phyloP scores from a whole-genome alignment of 1,140 invertebrate genomes.

The Penaeus chinensis region DNA sequence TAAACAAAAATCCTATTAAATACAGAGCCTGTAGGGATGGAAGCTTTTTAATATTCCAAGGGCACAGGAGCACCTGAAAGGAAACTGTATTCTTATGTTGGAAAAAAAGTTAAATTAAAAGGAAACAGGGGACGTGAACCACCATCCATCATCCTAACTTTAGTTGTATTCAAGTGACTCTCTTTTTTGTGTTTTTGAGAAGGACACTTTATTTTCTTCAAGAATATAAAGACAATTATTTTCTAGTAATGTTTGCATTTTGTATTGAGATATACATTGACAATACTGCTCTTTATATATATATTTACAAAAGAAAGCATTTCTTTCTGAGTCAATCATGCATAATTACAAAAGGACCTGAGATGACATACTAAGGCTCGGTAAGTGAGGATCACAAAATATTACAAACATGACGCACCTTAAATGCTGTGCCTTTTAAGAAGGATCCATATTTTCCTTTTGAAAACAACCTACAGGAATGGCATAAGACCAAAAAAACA shows the following conservation, averaged over 20 bases:
- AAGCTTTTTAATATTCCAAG: constrained; percentile 15
- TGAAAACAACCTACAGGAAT: neutral
- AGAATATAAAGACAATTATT: constrained; percentile 28
- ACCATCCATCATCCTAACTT: constrained; percentile 41
- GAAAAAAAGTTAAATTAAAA: constrained; percentile 32
- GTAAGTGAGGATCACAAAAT: constrained; percentile 40
- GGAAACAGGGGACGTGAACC: constrained; percentile 42
- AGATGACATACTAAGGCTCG: constrained; percentile 46
- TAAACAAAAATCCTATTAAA: neutral
- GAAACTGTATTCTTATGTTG: constrained; percentile 29
- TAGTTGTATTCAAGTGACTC: constrained; percentile 22
- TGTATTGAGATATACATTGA: constrained; percentile 47
- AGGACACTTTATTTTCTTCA: constrained; percentile 47
- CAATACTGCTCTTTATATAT: constrained; percentile 30
- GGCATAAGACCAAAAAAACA: neutral
- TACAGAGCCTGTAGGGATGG: no score
- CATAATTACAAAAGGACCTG: constrained; percentile 48
- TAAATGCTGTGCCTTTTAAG: constrained; percentile 26
- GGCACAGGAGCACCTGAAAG: constrained; percentile 15
- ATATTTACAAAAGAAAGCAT: constrained; percentile 17
- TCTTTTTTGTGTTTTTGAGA: constrained; percentile 29
- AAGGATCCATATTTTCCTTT: no score
- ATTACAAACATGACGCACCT: constrained; percentile 35
- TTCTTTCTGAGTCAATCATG: constrained; percentile 41
- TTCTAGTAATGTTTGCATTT: constrained; percentile 6